phyloP scores from a whole-genome alignment of 1,140 invertebrate species.

The Rhagoletis zephyria region DNA sequence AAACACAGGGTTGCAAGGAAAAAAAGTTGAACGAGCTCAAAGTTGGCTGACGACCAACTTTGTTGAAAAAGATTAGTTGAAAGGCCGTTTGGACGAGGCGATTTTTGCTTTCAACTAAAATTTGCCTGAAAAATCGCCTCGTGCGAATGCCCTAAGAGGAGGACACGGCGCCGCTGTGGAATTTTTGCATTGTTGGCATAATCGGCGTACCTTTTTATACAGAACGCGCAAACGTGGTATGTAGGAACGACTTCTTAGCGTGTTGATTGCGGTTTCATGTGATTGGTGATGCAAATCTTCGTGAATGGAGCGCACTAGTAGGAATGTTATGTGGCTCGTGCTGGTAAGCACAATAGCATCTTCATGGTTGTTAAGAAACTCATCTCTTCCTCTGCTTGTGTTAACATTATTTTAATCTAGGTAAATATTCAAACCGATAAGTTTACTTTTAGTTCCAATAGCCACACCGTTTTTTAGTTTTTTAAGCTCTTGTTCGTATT shows the following conservation, averaged over 20 bases:
- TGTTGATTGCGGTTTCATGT: background rate
- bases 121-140: no score
- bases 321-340: background rate
- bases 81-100: background rate
- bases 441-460: conserved; percentile 13
- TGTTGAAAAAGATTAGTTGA: no score
- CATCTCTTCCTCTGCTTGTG: background rate
- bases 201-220: no score
- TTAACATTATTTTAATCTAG: background rate
- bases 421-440: conserved; percentile 13
- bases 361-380: background rate
- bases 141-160: no score
- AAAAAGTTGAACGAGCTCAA: no score
- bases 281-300: no score
- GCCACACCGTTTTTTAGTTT: background rate
- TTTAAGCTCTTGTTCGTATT: conserved; percentile 3
- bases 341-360: no score
- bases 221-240: background rate
- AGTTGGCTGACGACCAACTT: no score
- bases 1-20: no score
- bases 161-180: no score
- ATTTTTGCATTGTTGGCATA: background rate
- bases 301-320: background rate
- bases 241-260: conserved; percentile 9
- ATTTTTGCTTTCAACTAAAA: no score